Evolutionary conservation across 2,888 invertebrate genomes (phyloP), one percentile per base, ranked within the genome.

Genomic region (Latrodectus elegans): DNA sequence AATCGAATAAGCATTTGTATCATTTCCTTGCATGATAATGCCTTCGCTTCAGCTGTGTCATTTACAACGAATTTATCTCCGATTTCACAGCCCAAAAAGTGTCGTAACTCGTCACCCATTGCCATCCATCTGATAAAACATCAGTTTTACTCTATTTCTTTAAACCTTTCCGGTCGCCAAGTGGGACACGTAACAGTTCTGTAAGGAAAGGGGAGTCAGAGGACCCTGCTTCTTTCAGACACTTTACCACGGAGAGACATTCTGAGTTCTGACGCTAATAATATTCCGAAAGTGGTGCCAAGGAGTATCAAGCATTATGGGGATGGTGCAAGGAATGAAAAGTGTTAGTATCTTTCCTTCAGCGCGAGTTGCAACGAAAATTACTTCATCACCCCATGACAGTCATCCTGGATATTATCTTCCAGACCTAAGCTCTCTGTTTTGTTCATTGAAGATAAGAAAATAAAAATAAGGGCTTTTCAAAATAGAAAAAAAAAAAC

Each of bases 281-380:
- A 81, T 81, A 81, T 81, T 81, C 74, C 55, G 67, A 74, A 73
- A 26, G 68, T 51, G 17, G 67, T 81, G 81, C 81, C 81, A 81
- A 81, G 53, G 15, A 38, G 81, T 49, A 55, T 64, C 67, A 38
- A 79, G 17, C 49, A 26, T 60, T 49, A 52, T n/a, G 67, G 60
- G n/a, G n/a, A 60, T 15, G 60, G 60, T n/a, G 60, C n/a, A 60
- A 8, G n/a, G 14, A 60, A 60, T 60, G 60, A 60, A 60, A 60
- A 60, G 12, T 60, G 12, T n/a, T 15, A n/a, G 60, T 60, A 60
- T 60, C 60, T 60, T 60, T 60, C 10, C 60, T 11, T 12, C n/a
- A n/a, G n/a, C 12, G n/a, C n/a, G 60, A 60, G 60, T 15, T n/a
- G n/a, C 60, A 60, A 60, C 60, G 60, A 12, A 15, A n/a, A 60